These are phyloP conservation scores for Dryadula phaetusa DNA, from an alignment of 2,888 invertebrate species.

Conservation along the genomic window DNA sequence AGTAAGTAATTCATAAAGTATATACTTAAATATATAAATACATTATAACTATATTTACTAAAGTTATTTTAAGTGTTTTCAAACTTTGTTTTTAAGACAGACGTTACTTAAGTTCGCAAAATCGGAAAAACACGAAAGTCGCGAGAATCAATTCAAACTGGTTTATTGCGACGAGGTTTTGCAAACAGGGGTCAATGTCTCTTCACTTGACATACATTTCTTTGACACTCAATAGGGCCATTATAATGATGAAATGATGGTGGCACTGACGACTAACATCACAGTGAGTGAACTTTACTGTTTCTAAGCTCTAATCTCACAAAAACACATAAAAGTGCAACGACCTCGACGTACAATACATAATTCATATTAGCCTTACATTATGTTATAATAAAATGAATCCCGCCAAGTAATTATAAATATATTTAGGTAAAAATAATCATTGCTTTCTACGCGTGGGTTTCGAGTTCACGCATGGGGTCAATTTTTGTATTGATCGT, in stretches of 20 bases:
- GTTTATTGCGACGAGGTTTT: constrained; percentile 41
- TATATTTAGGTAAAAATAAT: not conserved
- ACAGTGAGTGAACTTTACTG: constrained; percentile 3
- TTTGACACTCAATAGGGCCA: constrained; percentile 28
- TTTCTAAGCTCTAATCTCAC: not conserved
- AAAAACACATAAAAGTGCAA: not conserved
- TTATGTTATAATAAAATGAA: not conserved
- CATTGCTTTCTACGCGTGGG: not conserved
- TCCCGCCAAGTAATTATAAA: too few species aligned
- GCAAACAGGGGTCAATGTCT: constrained; percentile 48
- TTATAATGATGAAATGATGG: constrained; percentile 28
- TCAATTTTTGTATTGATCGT: constrained; percentile 15
- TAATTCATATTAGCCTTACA: not conserved
- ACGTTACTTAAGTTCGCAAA: not conserved
- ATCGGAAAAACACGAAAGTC: constrained; percentile 18
- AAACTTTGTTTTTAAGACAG: not conserved
- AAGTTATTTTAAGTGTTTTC: not conserved
- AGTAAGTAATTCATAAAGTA: too few species aligned
- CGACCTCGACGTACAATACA: not conserved
- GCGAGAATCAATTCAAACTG: constrained; percentile 28
- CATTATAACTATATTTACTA: too few species aligned
- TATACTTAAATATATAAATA: too few species aligned
- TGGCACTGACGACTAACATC: constrained; percentile 11
- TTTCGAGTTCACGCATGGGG: constrained; percentile 4
- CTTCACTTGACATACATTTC: constrained; percentile 48